A percentile compares a stretch with the other conserved stretches of the same genome.
phyloP scores from a whole-genome alignment of 2,888 invertebrate genomes.

The Euclidia mi region DNA sequence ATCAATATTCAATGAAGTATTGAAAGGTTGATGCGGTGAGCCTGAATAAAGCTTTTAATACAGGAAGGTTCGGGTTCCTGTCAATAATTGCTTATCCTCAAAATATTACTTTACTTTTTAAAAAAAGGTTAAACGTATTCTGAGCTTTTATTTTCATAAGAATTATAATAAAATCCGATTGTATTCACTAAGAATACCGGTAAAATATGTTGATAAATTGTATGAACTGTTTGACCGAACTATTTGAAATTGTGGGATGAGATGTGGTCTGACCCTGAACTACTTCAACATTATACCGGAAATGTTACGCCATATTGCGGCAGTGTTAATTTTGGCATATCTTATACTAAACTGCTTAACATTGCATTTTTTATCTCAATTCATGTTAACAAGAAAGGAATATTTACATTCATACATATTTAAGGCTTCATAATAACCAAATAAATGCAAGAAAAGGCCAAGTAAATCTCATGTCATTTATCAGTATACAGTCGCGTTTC shows the following conservation, averaged over 20 bases:
- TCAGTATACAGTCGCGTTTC: constrained; percentile 10
- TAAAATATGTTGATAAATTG: constrained; percentile 3
- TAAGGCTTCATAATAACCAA: constrained; percentile 1
- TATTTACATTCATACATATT: neutral
- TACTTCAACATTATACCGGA: constrained; percentile 1
- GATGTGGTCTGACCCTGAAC: constrained; percentile 7
- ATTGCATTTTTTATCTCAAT: no score
- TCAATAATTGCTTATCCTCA: no score
- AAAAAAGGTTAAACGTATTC: no score
- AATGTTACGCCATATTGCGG: constrained; percentile 4
- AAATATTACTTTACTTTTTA: no score
- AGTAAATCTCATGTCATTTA: constrained; percentile 5
- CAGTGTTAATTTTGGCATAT: neutral
- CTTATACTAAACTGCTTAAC: no score
- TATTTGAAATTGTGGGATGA: constrained; percentile 1
- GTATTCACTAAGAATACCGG: neutral
- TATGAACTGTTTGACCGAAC: constrained; percentile 3
- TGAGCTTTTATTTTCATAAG: neutral
- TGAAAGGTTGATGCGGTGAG: no score
- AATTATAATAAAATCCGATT: neutral
- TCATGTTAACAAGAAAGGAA: neutral
- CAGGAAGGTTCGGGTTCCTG: no score
- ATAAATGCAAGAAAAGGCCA: constrained; percentile 9
- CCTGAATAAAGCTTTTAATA: no score
- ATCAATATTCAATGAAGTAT: no score